Percentiles rank a stretch among this genome's conserved stretches.
These are phyloP conservation scores for Hypomesus transpacificus DNA, from an alignment of 2,113 vertebrate species.

Conservation along the genomic window DNA sequence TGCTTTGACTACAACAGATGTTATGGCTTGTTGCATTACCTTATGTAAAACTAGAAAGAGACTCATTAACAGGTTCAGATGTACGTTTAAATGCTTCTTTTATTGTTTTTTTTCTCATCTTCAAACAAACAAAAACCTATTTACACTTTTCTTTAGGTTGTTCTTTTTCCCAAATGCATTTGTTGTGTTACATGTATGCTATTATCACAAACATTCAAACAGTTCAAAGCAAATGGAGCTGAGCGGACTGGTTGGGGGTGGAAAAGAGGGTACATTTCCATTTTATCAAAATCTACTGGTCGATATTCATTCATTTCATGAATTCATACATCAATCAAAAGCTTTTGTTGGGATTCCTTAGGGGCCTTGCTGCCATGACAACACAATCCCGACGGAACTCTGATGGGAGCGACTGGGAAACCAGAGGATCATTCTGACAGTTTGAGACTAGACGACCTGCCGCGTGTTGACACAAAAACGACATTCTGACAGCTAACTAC, in stretches of 20 bases:
- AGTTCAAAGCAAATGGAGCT: conserved; percentile 46
- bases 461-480: not conserved
- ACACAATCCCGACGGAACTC: not conserved
- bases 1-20: too few relatives aligned
- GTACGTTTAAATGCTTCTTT: conserved; percentile 59
- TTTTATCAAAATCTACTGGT: not conserved
- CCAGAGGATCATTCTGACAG: not conserved
- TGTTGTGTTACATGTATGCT: conserved; percentile 49
- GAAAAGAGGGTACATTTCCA: too few relatives aligned
- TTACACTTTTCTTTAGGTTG: conserved; percentile 67
- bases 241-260: conserved; percentile 50
- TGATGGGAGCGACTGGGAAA: not conserved
- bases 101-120: conserved; percentile 69
- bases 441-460: not conserved
- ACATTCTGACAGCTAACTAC: not conserved
- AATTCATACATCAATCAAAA: not conserved
- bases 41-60: too few relatives aligned
- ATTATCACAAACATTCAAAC: conserved; percentile 64
- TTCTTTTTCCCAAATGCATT: conserved; percentile 54
- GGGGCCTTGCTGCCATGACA: not conserved
- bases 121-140: conserved; percentile 76
- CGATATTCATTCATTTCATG: not conserved
- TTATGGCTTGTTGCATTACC: too few relatives aligned
- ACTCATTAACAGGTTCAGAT: conserved; percentile 15
- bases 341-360: not conserved